Percentiles rank a stretch among this genome's conserved stretches.
These are phyloP conservation scores for Chrysaora quinquecirrha DNA, from an alignment of 30 jellyfish, hydroid and myxozoan species.

Conservation along the genomic window DNA sequence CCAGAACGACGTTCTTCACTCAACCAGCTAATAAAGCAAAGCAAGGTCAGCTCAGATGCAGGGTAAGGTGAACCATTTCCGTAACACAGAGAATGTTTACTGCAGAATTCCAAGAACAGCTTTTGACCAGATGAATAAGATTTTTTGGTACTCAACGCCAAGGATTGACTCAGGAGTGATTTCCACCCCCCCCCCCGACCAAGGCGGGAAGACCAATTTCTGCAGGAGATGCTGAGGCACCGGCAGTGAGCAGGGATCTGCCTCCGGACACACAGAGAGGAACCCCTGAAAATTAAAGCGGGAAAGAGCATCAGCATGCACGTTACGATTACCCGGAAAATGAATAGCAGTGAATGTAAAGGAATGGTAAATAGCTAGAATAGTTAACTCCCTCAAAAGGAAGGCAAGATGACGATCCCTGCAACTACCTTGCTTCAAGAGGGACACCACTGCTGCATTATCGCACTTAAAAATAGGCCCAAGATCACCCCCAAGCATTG, in stretches of 20 bases:
- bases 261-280: background rate
- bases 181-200: background rate
- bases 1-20: constrained; percentile 5
- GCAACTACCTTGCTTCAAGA: too few species aligned
- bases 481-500: background rate
- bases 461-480: background rate
- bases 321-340: background rate
- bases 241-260: background rate
- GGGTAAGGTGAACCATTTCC: constrained; percentile 25
- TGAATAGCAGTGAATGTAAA: background rate
- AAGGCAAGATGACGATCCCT: background rate
- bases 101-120: background rate
- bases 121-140: constrained; percentile 9
- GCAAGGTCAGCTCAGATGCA: constrained; percentile 26
- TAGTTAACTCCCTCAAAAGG: background rate
- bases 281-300: background rate
- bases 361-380: background rate
- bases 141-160: background rate
- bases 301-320: background rate
- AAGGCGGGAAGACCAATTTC: constrained; percentile 1
- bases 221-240: background rate
- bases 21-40: background rate
- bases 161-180: background rate
- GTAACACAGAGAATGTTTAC: background rate
- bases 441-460: background rate